Conservation (phyloP, 2,888 invertebrate species). For the Morinoia aosen region DNA sequence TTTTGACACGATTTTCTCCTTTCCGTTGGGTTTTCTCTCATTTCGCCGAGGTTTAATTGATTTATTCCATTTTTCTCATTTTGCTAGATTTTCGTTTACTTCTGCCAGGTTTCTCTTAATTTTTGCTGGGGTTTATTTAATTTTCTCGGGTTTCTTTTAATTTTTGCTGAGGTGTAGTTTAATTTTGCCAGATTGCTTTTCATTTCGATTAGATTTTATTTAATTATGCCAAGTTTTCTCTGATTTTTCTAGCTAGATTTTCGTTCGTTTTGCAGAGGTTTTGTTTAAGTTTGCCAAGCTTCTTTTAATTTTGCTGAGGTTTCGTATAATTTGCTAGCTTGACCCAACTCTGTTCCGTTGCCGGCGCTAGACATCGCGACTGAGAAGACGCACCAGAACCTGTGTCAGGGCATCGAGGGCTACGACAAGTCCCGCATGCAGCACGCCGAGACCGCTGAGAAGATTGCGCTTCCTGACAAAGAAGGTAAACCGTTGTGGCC, state of each 20-base stretch:
- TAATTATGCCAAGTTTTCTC: not conserved
- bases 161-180: not conserved
- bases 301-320: not conserved
- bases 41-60: too few species aligned
- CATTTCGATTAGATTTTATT: not conserved
- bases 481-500: conserved; percentile 67
- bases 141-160: too few species aligned
- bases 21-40: too few species aligned
- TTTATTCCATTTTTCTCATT: too few species aligned
- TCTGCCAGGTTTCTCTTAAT: too few species aligned
- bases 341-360: not conserved
- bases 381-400: conserved; percentile 69
- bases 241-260: not conserved
- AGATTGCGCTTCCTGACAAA: conserved; percentile 68
- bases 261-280: not conserved
- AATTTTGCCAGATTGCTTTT: not conserved
- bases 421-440: conserved; percentile 67
- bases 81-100: too few species aligned
- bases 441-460: conserved; percentile 68
- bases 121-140: too few species aligned
- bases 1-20: too few species aligned
- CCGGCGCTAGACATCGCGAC: conserved; percentile 67
- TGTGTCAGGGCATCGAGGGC: conserved; percentile 68
- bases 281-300: too few species aligned
- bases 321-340: not conserved